phyloP scores from a whole-genome alignment of 2,888 invertebrate genomes.

The Drosophila hamatofila region DNA sequence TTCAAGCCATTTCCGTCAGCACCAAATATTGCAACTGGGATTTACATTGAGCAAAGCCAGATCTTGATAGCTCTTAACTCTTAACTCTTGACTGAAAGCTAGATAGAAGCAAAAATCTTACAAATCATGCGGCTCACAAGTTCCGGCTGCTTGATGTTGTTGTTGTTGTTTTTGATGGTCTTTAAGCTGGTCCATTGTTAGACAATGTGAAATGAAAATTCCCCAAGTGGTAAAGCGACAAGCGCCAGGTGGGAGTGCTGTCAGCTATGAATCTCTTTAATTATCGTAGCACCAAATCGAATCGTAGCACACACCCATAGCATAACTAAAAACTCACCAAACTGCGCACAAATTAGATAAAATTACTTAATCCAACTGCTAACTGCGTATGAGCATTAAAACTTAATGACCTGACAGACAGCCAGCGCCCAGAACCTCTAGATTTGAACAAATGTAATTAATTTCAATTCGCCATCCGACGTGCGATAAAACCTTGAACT shows the following conservation, averaged over 20 bases:
- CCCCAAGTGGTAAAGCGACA: constrained; percentile 38
- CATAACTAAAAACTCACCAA: constrained; percentile 6
- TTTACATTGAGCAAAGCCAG: constrained; percentile 34
- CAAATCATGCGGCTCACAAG: constrained; percentile 72
- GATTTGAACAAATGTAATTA: constrained; percentile 59
- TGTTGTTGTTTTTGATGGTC: constrained; percentile 24
- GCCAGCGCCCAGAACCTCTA: constrained; percentile 57
- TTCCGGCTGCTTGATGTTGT: constrained; percentile 61
- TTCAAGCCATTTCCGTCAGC: constrained; percentile 66
- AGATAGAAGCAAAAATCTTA: constrained; percentile 58
- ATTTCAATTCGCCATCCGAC: constrained; percentile 73
- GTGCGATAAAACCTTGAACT: constrained; percentile 64
- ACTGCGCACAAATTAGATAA: constrained; percentile 41
- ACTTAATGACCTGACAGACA: constrained; percentile 66
- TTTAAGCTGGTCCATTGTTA: constrained; percentile 63
- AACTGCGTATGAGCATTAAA: constrained; percentile 53
- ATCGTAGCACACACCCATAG: constrained; percentile 46
- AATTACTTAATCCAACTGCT: constrained; percentile 65
- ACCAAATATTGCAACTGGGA: constrained; percentile 52
- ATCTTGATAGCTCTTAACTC: constrained; percentile 46
- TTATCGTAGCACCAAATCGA: constrained; percentile 53
- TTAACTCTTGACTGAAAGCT: constrained; percentile 18
- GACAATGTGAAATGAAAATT: constrained; percentile 65
- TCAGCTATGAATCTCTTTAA: constrained; percentile 58
- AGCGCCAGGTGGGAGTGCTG: constrained; percentile 54